Conservation (phyloP, 2,797 vertebrate species). For the Spinus pinus region DNA sequence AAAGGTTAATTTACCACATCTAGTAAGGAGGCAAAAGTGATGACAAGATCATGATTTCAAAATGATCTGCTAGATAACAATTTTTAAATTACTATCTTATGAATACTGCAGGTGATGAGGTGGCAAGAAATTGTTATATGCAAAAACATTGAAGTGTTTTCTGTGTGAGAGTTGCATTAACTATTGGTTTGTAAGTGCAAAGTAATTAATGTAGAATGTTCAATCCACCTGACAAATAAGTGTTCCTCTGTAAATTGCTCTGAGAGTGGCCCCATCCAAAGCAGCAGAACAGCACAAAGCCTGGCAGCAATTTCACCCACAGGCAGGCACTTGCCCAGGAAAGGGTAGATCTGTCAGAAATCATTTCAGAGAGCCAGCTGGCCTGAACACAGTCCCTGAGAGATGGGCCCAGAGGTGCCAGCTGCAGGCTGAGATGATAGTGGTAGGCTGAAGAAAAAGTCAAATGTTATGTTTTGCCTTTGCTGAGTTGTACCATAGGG, state of each 20-base stretch:
- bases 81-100: not conserved
- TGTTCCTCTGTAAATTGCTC: not conserved
- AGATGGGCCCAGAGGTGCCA: not conserved
- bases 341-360: not conserved
- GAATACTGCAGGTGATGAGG: not conserved
- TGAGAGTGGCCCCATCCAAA: not conserved
- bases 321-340: not conserved
- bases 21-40: not conserved
- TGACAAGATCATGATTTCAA: not conserved
- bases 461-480: not conserved
- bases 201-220: not conserved
- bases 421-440: not conserved
- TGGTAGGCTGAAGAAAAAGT: not conserved
- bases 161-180: not conserved
- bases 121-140: not conserved
- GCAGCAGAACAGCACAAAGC: not conserved
- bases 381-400: not conserved
- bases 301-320: fast-evolving
- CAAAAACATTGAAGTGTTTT: not conserved
- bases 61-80: not conserved
- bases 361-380: not conserved
- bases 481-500: not conserved
- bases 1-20: not conserved
- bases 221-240: not conserved
- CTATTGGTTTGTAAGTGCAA: not conserved